Percentiles rank a stretch among this genome's conserved stretches.
These are phyloP conservation scores for Crotophaga sulcirostris DNA, from an alignment of 2,113 vertebrate genomes.

Conservation along the genomic window DNA sequence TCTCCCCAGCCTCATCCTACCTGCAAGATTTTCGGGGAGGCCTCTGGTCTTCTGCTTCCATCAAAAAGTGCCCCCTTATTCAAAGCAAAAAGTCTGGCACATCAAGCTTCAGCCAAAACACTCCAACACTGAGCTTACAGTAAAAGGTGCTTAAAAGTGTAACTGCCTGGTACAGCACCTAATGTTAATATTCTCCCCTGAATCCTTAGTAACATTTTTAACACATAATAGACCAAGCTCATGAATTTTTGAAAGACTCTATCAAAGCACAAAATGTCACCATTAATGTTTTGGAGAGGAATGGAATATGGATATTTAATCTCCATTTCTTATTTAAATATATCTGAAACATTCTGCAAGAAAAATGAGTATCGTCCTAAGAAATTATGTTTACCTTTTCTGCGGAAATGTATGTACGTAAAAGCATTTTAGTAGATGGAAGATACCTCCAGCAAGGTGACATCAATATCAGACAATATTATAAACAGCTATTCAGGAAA, in stretches of 20 bases:
- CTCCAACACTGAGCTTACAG: neutral
- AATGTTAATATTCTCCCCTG: neutral
- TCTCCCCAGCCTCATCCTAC: neutral
- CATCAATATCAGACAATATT: neutral
- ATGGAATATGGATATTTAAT: neutral
- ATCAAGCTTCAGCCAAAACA: neutral
- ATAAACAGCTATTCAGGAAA: neutral
- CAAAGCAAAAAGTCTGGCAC: neutral
- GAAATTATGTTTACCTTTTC: neutral
- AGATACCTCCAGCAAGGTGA: neutral
- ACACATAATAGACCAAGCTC: neutral
- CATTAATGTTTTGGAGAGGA: neutral
- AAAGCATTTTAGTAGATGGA: neutral
- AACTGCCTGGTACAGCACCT: neutral
- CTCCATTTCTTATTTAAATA: neutral
- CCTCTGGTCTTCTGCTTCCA: neutral
- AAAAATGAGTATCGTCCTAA: neutral
- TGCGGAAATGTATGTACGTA: neutral
- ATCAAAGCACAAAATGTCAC: neutral
- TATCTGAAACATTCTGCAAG: neutral
- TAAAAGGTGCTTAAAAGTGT: neutral
- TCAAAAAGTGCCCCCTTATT: neutral
- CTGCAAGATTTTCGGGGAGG: neutral
- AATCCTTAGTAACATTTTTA: neutral
- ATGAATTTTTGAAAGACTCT: neutral